A percentile compares a stretch with the other conserved stretches of the same genome.
Evolutionary conservation across 2,888 invertebrate species (phyloP).

Genomic region (Dastarcus helophoroides): DNA sequence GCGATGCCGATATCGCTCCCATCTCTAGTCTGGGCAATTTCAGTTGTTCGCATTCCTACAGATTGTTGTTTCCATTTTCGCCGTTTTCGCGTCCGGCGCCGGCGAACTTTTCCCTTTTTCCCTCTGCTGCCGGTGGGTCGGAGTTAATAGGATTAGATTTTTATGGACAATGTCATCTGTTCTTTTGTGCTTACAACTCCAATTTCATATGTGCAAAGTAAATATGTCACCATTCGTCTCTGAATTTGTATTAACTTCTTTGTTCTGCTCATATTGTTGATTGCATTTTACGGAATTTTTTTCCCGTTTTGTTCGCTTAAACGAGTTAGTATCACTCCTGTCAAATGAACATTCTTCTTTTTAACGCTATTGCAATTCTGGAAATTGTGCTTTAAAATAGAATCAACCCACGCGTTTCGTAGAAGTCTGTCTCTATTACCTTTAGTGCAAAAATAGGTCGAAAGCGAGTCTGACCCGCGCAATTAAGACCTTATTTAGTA

Average conservation of each 20-base stretch:
- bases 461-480: too few species aligned
- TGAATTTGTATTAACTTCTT: slow-evolving; percentile 10
- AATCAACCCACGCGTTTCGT: too few species aligned
- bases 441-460: too few species aligned
- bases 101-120: slow-evolving; percentile 21
- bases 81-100: slow-evolving; percentile 23
- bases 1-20: slow-evolving; percentile 20
- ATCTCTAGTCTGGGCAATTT: slow-evolving; percentile 16
- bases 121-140: slow-evolving; percentile 9
- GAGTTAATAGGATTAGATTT: slow-evolving; percentile 38
- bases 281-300: too few species aligned
- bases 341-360: too few species aligned
- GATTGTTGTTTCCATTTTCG: slow-evolving; percentile 23
- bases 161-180: slow-evolving; percentile 37
- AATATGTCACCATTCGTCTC: slow-evolving; percentile 25
- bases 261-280: too few species aligned
- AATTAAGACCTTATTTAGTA: too few species aligned
- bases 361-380: too few species aligned
- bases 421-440: too few species aligned
- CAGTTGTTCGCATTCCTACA: slow-evolving; percentile 13
- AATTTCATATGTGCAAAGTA: slow-evolving; percentile 25
- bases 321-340: too few species aligned
- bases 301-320: too few species aligned
- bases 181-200: slow-evolving; percentile 30
- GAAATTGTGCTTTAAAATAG: too few species aligned